Evolutionary conservation across 1,140 invertebrate genomes (phyloP), one percentile per base, ranked within the genome.

Genomic region (Phocides pigmalion): DNA sequence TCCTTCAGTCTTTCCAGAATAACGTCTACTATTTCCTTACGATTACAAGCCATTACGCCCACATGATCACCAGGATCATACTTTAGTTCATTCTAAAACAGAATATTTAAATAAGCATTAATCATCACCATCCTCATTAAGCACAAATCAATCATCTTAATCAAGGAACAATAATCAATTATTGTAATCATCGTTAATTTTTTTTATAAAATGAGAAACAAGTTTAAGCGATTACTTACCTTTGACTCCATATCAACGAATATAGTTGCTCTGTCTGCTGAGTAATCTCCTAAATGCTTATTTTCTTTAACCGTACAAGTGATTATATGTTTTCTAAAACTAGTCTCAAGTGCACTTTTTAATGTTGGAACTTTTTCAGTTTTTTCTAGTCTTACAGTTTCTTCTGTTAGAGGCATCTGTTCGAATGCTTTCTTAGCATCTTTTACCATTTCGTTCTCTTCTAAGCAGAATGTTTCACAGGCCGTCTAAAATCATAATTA

Each of bases 61-160:
- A 99, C 94, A 82, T 99, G 98, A 92, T 99, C 98, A 0, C 98
- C 98, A 0, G 98, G 97, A 41, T 95, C 93, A 79, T 98, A 98
- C 25, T 93, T 85, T 39, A 95, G 77, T 77, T 94, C 91, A 75
- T 87, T 82, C 78, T 94, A 85, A 4, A 95, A 64, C 41, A n/a
- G 28, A 49, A 59, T 20, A 50, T 41, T 41, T 37, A 25, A 14
- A 53, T 44, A 19, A 46, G 53, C n/a, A n/a, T 50, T 51, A 47
- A 14, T 0, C 39, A 11, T 32, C n/a, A n/a, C n/a, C n/a, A n/a
- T n/a, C n/a, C n/a, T n/a, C n/a, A n/a, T n/a, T n/a, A n/a, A n/a
- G n/a, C n/a, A n/a, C n/a, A n/a, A n/a, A n/a, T n/a, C n/a, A n/a
- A n/a, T n/a, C n/a, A n/a, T n/a, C n/a, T n/a, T n/a, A n/a, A n/a